Evolutionary conservation across 2,888 invertebrate species (phyloP).

Genomic region (Cheilosia variabilis): DNA sequence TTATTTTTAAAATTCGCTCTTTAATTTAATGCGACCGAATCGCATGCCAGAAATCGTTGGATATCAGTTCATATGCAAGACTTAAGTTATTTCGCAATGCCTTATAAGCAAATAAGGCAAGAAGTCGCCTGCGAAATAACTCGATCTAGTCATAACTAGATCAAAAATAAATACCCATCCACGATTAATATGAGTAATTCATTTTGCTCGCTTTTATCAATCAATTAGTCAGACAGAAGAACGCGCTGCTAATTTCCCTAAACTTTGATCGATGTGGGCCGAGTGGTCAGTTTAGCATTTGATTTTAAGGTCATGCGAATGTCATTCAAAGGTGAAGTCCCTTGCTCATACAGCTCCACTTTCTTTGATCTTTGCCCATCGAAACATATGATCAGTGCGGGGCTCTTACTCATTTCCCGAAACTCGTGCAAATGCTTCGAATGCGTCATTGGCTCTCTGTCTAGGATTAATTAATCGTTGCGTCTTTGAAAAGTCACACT

Average conservation of each 20-base stretch:
- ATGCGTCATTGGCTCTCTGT: conserved; percentile 4
- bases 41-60: neutral
- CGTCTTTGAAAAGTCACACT: neutral
- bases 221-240: neutral
- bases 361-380: neutral
- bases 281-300: conserved; percentile 1
- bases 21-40: neutral
- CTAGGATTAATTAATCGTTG: neutral
- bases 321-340: conserved; percentile 1
- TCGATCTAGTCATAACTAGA: conserved; percentile 13
- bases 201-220: neutral
- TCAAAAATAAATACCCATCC: neutral
- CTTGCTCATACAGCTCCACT: neutral
- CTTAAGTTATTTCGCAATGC: neutral
- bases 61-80: neutral
- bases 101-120: neutral
- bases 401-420: neutral
- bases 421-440: neutral
- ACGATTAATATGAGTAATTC: conserved; percentile 9
- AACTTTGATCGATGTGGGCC: conserved; percentile 12
- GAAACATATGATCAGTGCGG: neutral
- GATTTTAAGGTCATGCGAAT: too few relatives aligned
- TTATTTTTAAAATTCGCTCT: too few relatives aligned
- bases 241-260: neutral
- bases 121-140: neutral